phyloP scores from a whole-genome alignment of 2,113 vertebrate genomes.

The Diphyllodes magnificus region DNA sequence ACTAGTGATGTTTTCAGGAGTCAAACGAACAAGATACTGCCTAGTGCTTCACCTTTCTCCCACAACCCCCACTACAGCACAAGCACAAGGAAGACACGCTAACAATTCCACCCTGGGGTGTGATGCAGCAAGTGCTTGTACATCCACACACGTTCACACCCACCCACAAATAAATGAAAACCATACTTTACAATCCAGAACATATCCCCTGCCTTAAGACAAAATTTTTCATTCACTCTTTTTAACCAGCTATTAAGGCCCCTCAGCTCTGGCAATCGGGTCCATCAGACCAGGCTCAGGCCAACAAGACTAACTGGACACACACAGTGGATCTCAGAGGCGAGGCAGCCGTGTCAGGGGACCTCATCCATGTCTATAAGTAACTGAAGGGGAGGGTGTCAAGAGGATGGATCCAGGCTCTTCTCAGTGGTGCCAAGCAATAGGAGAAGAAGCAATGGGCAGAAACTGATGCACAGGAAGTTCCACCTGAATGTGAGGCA shows the following conservation, averaged over 20 bases:
- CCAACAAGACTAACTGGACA: background rate
- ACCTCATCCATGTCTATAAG: too few species aligned
- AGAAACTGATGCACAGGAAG: background rate
- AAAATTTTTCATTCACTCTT: background rate
- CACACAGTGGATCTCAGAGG: rapidly evolving
- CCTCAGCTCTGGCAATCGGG: rapidly evolving
- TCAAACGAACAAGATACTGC: background rate
- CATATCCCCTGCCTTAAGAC: background rate
- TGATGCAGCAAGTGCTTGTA: background rate
- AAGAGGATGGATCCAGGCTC: background rate
- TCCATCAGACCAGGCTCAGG: background rate
- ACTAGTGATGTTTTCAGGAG: background rate
- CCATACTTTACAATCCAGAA: background rate
- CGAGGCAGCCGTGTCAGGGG: rapidly evolving
- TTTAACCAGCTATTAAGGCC: background rate
- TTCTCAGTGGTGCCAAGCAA: background rate
- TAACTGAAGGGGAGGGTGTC: background rate
- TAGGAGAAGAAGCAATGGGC: background rate
- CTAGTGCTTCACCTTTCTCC: background rate
- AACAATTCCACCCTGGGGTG: background rate
- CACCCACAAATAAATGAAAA: background rate
- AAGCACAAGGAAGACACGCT: background rate
- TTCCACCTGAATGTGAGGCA: background rate
- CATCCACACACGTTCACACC: background rate
- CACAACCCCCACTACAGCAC: background rate